Evolutionary conservation across 2,888 invertebrate genomes (phyloP), one percentile per base, ranked within the genome.

Genomic region (Lasioglossum oenotherae): DNA sequence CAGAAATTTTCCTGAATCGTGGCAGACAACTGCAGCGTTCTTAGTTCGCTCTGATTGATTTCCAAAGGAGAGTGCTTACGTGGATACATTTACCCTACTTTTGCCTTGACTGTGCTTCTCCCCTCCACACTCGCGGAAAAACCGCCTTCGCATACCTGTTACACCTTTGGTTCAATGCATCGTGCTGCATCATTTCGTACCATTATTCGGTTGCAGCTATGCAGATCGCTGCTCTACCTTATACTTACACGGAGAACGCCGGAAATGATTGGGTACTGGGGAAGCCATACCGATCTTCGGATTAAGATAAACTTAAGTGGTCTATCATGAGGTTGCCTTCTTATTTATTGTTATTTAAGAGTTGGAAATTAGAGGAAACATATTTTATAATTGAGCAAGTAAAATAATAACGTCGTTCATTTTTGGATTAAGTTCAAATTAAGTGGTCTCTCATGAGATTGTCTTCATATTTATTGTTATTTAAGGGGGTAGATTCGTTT

Each of bases 121-220:
- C 79, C 89, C 87, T 41, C 84, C 80, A 81, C 35, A 12, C 81
- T 84, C 74, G 81, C 77, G 88, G 90, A 90, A 91, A 90, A 90
- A 86, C 84, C 82, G 67, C 82, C 91, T 86, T 88, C 87, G 88
- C 86, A 87, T 91, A 88, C 91, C 90, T 89, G 91, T 92, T 92
- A 92, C 87, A 90, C 88, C 81, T 84, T 86, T 84, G 72, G 83
- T 82, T 89, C 82, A 60, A 82, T 84, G 84, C 74, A 80, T 88
- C 79, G 73, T 64, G 87, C 87, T 79, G 84, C 82, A 82, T 88
- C 88, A 85, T 85, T 85, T 88, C 71, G 46, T 74, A 64, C 27
- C 69, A 71, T 76, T 80, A 72, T 80, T 72, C 57, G 57, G 49
- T 41, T 71, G 49, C 69, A 35, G 46, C 72, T 80, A 87, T 60